phyloP scores from a whole-genome alignment of 2,797 vertebrate genomes.

The Tapirus indicus region DNA sequence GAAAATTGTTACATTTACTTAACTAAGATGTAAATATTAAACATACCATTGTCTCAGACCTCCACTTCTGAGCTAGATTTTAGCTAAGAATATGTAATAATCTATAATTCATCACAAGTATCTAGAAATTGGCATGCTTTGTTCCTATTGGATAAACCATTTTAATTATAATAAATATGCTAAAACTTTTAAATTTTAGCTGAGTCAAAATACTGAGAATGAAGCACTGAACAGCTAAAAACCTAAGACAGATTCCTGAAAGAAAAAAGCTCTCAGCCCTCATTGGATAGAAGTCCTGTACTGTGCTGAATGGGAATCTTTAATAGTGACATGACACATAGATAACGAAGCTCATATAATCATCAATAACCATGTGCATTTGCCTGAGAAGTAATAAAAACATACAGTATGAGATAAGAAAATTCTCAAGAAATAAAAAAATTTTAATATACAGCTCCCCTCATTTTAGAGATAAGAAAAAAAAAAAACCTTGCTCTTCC shows the following conservation, averaged over 20 bases:
- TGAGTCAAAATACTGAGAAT: conserved; percentile 76
- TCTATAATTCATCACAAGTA: conserved; percentile 64
- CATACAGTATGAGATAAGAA: conserved; percentile 64
- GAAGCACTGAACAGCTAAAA: conserved; percentile 78
- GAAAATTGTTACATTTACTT: conserved; percentile 41
- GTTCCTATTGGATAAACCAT: conserved; percentile 68
- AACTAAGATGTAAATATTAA: conserved; percentile 50
- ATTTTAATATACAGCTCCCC: conserved; percentile 51
- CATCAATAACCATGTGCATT: conserved; percentile 53
- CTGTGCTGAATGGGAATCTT: conserved; percentile 55
- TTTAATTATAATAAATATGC: conserved; percentile 80
- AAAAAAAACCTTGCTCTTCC: conserved; percentile 62
- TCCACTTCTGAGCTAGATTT: conserved; percentile 71
- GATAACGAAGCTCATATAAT: conserved; percentile 58
- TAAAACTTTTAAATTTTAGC: conserved; percentile 69
- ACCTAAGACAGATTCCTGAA: conserved; percentile 51
- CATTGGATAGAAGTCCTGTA: conserved; percentile 62
- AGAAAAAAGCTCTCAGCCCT: conserved; percentile 56
- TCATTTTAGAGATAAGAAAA: conserved; percentile 64
- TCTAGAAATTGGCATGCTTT: conserved; percentile 73
- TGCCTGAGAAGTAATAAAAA: conserved; percentile 64
- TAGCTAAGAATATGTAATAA: conserved; percentile 70
- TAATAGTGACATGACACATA: conserved; percentile 49
- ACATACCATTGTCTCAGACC: conserved; percentile 53
- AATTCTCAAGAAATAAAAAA: conserved; percentile 68